A percentile compares a stretch with the other conserved stretches of the same genome.
phyloP scores from a whole-genome alignment of 2,797 vertebrate species.

The Aotus griseimembra region DNA sequence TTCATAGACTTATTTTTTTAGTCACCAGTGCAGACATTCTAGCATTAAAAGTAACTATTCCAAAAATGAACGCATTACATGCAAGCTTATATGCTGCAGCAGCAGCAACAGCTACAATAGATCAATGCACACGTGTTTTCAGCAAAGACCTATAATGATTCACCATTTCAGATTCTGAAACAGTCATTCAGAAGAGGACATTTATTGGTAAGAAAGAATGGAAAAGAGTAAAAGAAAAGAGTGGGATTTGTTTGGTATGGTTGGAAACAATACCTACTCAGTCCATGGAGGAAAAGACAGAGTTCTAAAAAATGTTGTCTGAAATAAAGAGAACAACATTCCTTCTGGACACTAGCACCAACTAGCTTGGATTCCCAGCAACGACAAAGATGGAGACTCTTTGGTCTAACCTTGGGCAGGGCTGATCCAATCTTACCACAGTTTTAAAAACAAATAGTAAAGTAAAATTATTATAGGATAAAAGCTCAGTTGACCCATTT shows the following conservation, averaged over 20 bases:
- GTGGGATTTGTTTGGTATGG: neutral
- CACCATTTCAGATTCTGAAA: neutral
- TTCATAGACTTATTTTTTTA: neutral
- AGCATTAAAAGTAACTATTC: neutral
- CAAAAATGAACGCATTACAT: neutral
- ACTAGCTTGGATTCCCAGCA: neutral
- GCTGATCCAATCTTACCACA: neutral
- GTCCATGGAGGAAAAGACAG: neutral
- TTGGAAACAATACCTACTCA: neutral
- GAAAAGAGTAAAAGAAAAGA: neutral
- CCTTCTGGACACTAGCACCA: neutral
- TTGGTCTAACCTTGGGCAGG: neutral
- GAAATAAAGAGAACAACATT: neutral
- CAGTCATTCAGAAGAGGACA: neutral
- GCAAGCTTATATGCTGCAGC: neutral
- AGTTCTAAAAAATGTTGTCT: neutral
- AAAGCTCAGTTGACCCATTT: neutral
- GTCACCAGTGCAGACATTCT: neutral
- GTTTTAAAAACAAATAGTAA: conserved; percentile 18
- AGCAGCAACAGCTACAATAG: neutral
- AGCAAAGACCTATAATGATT: neutral
- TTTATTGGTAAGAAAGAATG: neutral
- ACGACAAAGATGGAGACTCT: neutral
- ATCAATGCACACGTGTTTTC: neutral
- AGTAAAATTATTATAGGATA: conserved; percentile 13